Evolutionary conservation across 1,140 invertebrate species (phyloP), one percentile per base, ranked within the genome.

Genomic region (Drosophila lowei): DNA sequence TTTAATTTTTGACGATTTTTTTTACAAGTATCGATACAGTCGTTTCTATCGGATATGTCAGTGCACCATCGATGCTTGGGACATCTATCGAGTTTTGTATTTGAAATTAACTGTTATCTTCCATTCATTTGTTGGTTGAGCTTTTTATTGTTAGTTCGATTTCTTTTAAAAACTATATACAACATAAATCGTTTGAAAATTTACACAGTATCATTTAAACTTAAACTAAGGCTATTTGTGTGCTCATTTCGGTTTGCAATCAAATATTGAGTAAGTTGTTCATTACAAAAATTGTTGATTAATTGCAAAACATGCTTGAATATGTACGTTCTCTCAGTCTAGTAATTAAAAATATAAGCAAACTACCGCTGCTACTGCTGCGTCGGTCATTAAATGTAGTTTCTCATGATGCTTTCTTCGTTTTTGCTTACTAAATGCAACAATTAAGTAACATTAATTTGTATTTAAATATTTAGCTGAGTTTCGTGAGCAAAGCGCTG

Each of bases 381-480:
- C 34, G 34, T 13, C 34, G 34, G 34, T 38, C 58, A 21, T 30
- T 56, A 43, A 68, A 68, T 44, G 43, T 25, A 34, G n/a, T 48
- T 42, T 68, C 15, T 18, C 16, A 25, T 28, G 13, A 65, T 61
- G 65, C 54, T 62, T 43, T 38, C 61, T 49, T 44, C 68, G 21
- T 41, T 66, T 65, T 44, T 54, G 56, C 78, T 44, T 52, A 52
- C 78, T 88, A 88, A 88, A 89, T 88, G 83, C 83, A 89, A 77
- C 61, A 44, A 53, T 89, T 79, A 88, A 89, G 72, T 89, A 89
- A 79, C 75, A 79, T 70, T 74, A 68, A 59, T 55, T 72, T 68
- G 34, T 63, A 57, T 53, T 64, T 62, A 50, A 47, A 48, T 68
- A 47, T 66, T 68, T 68, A 65, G 47, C 57, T 68, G 47, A 67